A percentile compares a stretch with the other conserved stretches of the same genome.
These are phyloP conservation scores for Sesamia inferens DNA, from an alignment of 2,888 invertebrate species.

Conservation along the genomic window DNA sequence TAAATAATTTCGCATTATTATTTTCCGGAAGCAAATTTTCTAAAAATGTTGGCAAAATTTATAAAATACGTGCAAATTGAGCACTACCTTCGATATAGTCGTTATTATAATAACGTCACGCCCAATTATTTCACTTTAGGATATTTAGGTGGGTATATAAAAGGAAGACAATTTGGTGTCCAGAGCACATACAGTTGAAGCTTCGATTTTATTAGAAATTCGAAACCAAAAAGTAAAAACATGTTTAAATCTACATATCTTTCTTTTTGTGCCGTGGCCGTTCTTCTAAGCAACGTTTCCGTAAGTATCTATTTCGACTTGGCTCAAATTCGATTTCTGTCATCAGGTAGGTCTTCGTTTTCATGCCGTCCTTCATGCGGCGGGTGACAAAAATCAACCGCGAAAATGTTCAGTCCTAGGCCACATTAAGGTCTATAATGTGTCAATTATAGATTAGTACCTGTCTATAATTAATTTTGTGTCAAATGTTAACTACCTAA, in stretches of 20 bases:
- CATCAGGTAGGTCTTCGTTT: not conserved
- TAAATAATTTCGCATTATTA: not conserved
- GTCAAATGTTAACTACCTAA: too few relatives aligned
- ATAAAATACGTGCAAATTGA: conserved; percentile 11
- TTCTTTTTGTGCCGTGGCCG: conserved; percentile 1
- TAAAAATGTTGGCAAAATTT: not conserved
- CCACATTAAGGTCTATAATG: not conserved
- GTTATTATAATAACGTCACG: conserved; percentile 16
- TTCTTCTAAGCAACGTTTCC: not conserved
- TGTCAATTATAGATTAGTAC: not conserved
- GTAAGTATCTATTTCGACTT: conserved; percentile 16
- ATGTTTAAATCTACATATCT: conserved; percentile 21
- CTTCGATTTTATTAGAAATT: not conserved
- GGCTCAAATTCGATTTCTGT: too few relatives aligned
- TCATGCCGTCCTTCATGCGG: not conserved
- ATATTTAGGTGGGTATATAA: conserved; percentile 14
- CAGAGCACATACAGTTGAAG: conserved; percentile 3
- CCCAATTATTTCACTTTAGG: conserved; percentile 23
- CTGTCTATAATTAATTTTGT: too few relatives aligned
- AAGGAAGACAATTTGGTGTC: not conserved
- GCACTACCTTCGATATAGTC: not conserved
- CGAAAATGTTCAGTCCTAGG: not conserved
- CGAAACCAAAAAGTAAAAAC: conserved; percentile 19
- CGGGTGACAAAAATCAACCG: not conserved
- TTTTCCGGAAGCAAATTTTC: not conserved